Base-by-base conservation (phyloP, 1,140 invertebrate genomes). In the Cydia pomonella region DNA sequence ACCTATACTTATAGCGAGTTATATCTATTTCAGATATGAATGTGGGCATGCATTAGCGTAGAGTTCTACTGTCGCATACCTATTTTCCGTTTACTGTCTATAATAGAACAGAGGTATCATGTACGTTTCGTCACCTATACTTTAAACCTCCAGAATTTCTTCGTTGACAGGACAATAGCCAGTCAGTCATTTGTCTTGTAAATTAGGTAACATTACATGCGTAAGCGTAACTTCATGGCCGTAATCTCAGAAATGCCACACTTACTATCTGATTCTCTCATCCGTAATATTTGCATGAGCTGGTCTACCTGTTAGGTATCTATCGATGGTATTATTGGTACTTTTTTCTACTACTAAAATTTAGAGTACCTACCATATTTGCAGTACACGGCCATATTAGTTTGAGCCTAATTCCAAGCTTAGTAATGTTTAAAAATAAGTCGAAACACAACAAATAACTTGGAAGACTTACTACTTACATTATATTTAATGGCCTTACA, bases 121-220 rank as follows among this genome's bases (percentile, higher is more conserved):
- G 18, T 53, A 7, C n/a, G 18, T 53, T 53, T 53, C 50, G 18
- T 53, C n/a, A 53, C 13, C 50, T 53, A 21, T 53, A 53, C 50
- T 53, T 53, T 7, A 53, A 53, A 53, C n/a, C 50, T 53, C 50
- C 50, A 53, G 50, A 53, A 53, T 18, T n/a, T 18, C 50, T 18
- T 53, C 50, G 50, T 53, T 53, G 50, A 53, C 50, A 53, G 50
- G 4, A 53, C 50, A 53, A 53, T 53, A 53, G 50, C 50, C 18
- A 50, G 47, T 18, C 50, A 53, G n/a, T 53, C 50, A 53, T 4
- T 18, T 53, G 50, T 53, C 50, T 53, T 18, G 6, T 53, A 47
- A 47, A 21, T 53, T 53, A 18, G 16, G 50, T 53, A 53, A 53
- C 50, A 3, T 53, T 53, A 53, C 9, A 21, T 53, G 50, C 16